phyloP scores from a whole-genome alignment of 2,797 vertebrate species.

The Oreochromis mossambicus region DNA sequence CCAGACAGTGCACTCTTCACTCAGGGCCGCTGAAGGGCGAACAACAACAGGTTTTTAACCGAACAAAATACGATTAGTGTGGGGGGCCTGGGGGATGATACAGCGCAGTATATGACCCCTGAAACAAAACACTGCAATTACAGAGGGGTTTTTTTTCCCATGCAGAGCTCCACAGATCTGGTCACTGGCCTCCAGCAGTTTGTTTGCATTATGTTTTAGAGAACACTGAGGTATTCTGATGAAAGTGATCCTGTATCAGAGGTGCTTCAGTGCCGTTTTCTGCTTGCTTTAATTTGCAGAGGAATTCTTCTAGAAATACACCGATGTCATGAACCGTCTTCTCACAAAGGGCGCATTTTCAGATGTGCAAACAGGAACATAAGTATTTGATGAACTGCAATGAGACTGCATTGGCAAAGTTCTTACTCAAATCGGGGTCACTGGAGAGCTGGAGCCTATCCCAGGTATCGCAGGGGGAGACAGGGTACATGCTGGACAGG shows the following conservation, averaged over 20 bases:
- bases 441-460: neutral
- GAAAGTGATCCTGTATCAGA: neutral
- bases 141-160: fast-evolving
- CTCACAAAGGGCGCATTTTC: neutral
- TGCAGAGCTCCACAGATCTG: neutral
- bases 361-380: neutral
- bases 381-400: neutral
- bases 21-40: conserved; percentile 44
- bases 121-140: conserved; percentile 13
- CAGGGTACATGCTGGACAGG: neutral
- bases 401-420: neutral
- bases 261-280: neutral
- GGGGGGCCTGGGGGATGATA: neutral
- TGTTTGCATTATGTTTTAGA: neutral
- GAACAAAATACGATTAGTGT: conserved; percentile 8
- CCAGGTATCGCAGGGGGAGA: neutral
- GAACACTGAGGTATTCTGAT: neutral
- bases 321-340: neutral
- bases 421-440: neutral
- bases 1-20: conserved; percentile 34
- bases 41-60: conserved; percentile 12
- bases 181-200: neutral
- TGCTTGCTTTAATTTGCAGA: neutral
- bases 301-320: neutral
- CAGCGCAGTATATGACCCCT: neutral